Evolutionary conservation across 2,797 vertebrate genomes (phyloP), one percentile per base, ranked within the genome.

Genomic region (Nannoperca obscura): DNA sequence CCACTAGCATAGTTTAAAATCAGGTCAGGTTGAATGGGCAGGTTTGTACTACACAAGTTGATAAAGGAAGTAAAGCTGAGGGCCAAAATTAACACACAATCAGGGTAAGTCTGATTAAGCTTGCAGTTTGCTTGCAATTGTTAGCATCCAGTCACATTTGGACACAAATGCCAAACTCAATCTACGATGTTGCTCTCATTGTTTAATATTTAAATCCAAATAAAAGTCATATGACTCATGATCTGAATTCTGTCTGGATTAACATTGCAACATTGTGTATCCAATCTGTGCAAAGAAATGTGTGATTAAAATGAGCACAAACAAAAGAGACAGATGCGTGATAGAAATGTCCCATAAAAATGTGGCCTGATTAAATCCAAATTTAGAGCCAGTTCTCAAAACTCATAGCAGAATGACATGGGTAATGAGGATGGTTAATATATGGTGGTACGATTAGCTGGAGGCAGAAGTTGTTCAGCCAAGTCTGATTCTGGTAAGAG

Each of bases 401-500:
- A 66, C 53, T 65, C 50, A 17, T 49, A 84, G 55, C 52, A 81
- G 27, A 72, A 78, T 64, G 78, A 71, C 44, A 47, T 10, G 36
- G n/a, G n/a, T n/a, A n/a, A n/a, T n/a, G n/a, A n/a, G n/a, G n/a
- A n/a, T 52, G 27, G 59, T 46, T 71, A 24, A 36, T 69, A 38
- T 27, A 49, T 8, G 42, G 57, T 14, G 53, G 19, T 36, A 30
- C 3, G 10, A 54, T 82, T 78, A 61, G 54, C 84, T 80, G 79
- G 84, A 74, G 78, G 83, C 81, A 79, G 65, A 62, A 77, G 80
- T 74, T 81, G 80, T 87, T 85, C 81, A 84, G 90, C 84, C 86
- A 85, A 78, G 66, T 68, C 78, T 74, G 78, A 88, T 93, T 93
- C 91, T 88, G 27, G 87, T 86, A 92, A 92, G 44, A 71, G 57